Evolutionary conservation across 2,113 vertebrate genomes (phyloP).

Genomic region (Meles meles): DNA sequence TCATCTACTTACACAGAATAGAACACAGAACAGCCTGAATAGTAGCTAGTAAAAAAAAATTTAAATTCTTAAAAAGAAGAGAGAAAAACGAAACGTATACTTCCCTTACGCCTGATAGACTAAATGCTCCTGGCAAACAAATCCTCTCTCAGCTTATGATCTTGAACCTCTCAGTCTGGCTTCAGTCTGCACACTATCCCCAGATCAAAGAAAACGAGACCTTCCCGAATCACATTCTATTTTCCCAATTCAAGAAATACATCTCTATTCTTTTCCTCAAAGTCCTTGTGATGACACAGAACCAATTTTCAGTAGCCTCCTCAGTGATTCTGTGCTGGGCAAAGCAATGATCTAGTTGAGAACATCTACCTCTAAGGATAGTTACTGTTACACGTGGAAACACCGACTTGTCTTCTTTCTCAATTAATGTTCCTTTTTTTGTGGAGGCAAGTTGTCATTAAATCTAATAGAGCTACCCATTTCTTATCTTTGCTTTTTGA

Average conservation of each 20-base stretch:
- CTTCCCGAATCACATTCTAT: background rate
- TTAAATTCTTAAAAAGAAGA: background rate
- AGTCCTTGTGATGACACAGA: background rate
- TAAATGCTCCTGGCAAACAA: background rate
- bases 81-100: background rate
- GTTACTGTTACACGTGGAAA: background rate
- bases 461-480: background rate
- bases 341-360: background rate
- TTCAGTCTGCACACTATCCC: background rate
- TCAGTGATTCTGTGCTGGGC: background rate
- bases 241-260: background rate
- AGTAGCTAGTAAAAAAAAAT: background rate
- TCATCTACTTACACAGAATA: background rate
- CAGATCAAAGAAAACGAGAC: background rate
- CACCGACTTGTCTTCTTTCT: background rate
- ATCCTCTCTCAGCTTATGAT: background rate
- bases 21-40: background rate
- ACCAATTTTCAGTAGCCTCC: background rate
- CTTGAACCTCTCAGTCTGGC: background rate
- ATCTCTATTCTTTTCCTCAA: background rate
- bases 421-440: background rate
- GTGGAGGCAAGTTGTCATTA: background rate
- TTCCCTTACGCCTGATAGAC: background rate
- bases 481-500: background rate
- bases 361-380: background rate